Conservation (phyloP, 2,888 invertebrate species). For the Oscheius onirici region DNA sequence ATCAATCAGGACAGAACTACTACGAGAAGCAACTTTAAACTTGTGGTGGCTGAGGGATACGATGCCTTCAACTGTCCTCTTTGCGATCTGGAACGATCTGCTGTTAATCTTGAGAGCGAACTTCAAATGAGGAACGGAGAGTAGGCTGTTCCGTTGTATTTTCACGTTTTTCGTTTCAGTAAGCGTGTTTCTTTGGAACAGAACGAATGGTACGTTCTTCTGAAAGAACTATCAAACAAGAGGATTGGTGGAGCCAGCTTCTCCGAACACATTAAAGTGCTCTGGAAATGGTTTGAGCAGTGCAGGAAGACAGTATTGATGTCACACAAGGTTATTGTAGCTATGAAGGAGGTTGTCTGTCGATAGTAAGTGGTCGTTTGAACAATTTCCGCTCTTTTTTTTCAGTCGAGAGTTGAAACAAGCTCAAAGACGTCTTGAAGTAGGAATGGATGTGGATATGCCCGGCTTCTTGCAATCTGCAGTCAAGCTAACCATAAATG, state of each 20-base stretch:
- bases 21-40: background rate
- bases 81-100: conserved; percentile 6
- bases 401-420: conserved; percentile 21
- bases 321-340: background rate
- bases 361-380: background rate
- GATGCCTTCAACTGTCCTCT: background rate
- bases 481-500: background rate
- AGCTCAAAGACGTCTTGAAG: background rate
- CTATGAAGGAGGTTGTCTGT: conserved; percentile 20
- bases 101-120: background rate
- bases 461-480: background rate
- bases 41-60: background rate
- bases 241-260: background rate
- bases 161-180: background rate
- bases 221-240: background rate
- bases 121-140: background rate
- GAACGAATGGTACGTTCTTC: background rate
- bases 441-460: conserved; percentile 4
- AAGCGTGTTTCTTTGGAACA: background rate
- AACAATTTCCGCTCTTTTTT: background rate
- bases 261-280: background rate
- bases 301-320: conserved; percentile 1
- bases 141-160: background rate
- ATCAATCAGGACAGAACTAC: background rate
- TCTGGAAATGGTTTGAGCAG: conserved; percentile 27